Evolutionary conservation across 2,113 vertebrate genomes (phyloP).

Genomic region (Hylia prasina): DNA sequence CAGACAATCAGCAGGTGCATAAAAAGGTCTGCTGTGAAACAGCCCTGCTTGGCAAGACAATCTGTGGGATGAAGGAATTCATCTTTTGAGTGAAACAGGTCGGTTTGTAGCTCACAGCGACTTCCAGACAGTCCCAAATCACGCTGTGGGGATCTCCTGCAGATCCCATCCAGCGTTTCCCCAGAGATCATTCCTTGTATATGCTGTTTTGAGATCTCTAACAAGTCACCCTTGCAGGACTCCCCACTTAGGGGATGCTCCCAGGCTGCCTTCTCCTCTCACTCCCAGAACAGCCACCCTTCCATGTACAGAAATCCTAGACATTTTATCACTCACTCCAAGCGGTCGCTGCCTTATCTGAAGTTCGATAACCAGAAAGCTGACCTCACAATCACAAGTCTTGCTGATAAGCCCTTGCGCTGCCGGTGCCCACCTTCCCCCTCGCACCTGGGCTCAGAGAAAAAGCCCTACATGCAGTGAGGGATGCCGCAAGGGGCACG

Average conservation of each 20-base stretch:
- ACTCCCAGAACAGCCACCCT: not conserved
- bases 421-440: not conserved
- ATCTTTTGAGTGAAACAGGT: not conserved
- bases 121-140: not conserved
- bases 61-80: not conserved
- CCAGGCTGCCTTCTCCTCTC: not conserved
- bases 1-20: not conserved
- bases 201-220: not conserved
- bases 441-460: not conserved
- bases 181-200: fast-evolving
- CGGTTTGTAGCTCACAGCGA: not conserved
- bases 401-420: not conserved
- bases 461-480: fast-evolving
- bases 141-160: not conserved
- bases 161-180: not conserved
- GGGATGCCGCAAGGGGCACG: not conserved
- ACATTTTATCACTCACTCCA: not conserved
- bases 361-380: not conserved
- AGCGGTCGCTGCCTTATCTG: not conserved
- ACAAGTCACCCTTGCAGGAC: not conserved
- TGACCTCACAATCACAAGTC: not conserved
- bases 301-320: not conserved
- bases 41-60: not conserved
- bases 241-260: fast-evolving
- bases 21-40: not conserved